Percentiles rank a stretch among this genome's conserved stretches.
Conservation (phyloP, 1,140 invertebrate species). For the Brachionus paranguensis region DNA sequence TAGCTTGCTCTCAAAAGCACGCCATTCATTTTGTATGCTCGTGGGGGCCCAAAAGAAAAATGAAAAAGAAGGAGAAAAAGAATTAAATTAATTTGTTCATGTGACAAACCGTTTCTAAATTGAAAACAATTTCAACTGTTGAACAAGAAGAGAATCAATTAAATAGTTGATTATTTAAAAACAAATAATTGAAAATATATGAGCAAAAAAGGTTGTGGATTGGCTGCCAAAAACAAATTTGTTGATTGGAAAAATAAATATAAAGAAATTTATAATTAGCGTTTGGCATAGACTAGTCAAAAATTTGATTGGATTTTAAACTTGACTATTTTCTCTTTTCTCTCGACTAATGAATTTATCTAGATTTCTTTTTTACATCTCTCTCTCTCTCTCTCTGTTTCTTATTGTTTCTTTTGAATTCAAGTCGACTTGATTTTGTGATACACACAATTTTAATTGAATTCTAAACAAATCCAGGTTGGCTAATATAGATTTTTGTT, state of each 20-base stretch:
- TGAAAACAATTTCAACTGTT: background rate
- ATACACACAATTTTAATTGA: background rate
- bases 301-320: background rate
- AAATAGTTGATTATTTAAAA: slow-evolving; percentile 3
- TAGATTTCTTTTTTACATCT: background rate
- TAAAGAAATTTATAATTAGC: background rate
- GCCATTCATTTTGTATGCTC: no score
- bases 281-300: background rate
- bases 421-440: background rate
- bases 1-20: no score
- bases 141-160: background rate
- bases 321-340: background rate
- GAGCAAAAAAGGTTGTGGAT: background rate
- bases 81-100: background rate
- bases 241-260: background rate
- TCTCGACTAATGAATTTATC: background rate
- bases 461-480: background rate
- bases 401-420: background rate
- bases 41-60: no score
- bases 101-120: background rate
- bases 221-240: background rate
- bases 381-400: background rate
- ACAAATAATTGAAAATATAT: background rate
- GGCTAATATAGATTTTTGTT: background rate
- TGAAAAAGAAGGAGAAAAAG: no score